Conservation (phyloP, 2,888 invertebrate species). For the Temnothorax ravouxi region DNA sequence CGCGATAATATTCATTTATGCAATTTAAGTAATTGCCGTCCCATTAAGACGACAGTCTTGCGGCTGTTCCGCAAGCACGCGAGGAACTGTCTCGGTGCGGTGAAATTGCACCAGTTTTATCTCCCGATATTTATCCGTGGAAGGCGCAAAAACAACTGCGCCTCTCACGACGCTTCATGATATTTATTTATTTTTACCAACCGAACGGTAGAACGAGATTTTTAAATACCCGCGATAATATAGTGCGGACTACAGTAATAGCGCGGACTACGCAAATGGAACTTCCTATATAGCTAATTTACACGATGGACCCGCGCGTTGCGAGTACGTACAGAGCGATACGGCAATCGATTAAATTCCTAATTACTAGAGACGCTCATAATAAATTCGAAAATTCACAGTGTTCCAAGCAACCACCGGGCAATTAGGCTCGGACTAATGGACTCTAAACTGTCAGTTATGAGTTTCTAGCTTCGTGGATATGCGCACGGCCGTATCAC, state of each 20-base stretch:
- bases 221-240: conserved; percentile 1
- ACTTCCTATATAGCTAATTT: conserved; percentile 21
- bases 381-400: conserved; percentile 57
- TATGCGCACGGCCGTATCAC: conserved; percentile 55
- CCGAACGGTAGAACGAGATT: neutral
- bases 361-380: conserved; percentile 45
- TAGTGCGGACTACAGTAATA: neutral
- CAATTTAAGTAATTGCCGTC: conserved; percentile 51
- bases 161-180: neutral
- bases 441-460: conserved; percentile 70
- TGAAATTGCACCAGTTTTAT: conserved; percentile 39
- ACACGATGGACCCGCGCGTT: neutral
- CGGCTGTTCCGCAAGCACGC: conserved; percentile 37
- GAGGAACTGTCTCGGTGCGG: conserved; percentile 1
- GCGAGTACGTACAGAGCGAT: neutral
- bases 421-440: conserved; percentile 72
- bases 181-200: neutral
- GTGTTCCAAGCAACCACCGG: conserved; percentile 22
- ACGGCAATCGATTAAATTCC: conserved; percentile 30
- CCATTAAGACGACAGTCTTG: conserved; percentile 46
- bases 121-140: conserved; percentile 10
- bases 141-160: conserved; percentile 23
- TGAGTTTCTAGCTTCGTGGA: conserved; percentile 63
- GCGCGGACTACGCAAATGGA: neutral
- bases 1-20: conserved; percentile 50